Conservation (phyloP, 1,140 invertebrate genomes). For the Heliothis virescens region DNA sequence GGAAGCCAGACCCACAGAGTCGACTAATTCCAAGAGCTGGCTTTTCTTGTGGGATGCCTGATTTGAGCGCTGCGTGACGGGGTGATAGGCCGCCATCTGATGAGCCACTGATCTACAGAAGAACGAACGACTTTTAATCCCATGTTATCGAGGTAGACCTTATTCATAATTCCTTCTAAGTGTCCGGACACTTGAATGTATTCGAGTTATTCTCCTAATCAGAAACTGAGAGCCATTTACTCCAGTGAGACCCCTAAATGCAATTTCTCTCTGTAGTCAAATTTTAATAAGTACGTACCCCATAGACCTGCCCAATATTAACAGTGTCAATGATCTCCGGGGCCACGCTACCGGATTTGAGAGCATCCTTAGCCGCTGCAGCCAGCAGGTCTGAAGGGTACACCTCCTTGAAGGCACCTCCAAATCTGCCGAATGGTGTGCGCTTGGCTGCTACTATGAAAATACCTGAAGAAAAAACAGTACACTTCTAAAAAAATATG, state of each 20-base stretch:
- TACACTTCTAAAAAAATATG: too few species aligned
- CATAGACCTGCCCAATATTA: constrained; percentile 95
- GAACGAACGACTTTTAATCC: neutral
- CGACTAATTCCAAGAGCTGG: constrained; percentile 95
- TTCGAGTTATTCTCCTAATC: too few species aligned
- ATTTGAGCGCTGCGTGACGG: constrained; percentile 93
- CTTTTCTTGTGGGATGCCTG: constrained; percentile 92
- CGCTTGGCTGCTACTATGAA: constrained; percentile 98
- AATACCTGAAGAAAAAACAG: constrained; percentile 88
- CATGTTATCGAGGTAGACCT: too few species aligned
- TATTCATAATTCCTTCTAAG: too few species aligned
- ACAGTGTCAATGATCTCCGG: constrained; percentile 93
- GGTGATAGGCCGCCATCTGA: constrained; percentile 95
- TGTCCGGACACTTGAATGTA: too few species aligned
- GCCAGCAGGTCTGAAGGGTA: constrained; percentile 93
- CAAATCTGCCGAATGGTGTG: constrained; percentile 98
- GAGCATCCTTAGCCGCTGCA: constrained; percentile 92
- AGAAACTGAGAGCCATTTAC: constrained; percentile 4
- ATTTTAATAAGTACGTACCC: constrained; percentile 86
- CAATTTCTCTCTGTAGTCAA: neutral
- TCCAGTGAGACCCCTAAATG: constrained; percentile 39
- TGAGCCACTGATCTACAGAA: constrained; percentile 87
- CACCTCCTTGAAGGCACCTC: constrained; percentile 93
- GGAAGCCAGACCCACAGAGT: constrained; percentile 98
- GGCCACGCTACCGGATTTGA: constrained; percentile 92